Evolutionary conservation across 2,113 vertebrate species (phyloP).

Genomic region (Ondatra zibethicus): DNA sequence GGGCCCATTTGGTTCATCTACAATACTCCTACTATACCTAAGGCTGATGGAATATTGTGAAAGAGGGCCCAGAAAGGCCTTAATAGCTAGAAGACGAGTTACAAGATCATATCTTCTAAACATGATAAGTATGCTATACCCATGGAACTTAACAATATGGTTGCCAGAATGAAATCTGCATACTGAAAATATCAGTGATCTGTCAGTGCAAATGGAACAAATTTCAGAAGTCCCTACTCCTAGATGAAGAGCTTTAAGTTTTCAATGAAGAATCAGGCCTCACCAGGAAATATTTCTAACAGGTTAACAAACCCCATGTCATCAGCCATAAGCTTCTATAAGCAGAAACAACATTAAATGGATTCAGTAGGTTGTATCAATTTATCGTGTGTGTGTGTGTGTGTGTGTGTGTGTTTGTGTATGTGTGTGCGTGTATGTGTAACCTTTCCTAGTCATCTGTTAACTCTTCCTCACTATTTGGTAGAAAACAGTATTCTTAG

Average conservation of each 20-base stretch:
- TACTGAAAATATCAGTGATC: neutral
- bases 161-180: neutral
- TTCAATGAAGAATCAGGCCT: neutral
- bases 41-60: neutral
- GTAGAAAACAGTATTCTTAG: neutral
- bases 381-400: neutral
- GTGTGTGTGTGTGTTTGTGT: neutral
- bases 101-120: neutral
- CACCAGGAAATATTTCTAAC: neutral
- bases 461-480: neutral
- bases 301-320: neutral
- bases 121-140: rapidly evolving
- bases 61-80: neutral
- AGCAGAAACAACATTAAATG: neutral
- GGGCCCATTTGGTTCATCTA: too few relatives aligned
- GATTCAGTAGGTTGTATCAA: neutral
- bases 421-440: neutral
- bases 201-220: neutral
- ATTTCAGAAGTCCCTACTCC: neutral
- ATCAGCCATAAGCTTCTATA: neutral
- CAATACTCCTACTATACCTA: neutral
- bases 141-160: neutral
- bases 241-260: neutral
- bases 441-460: neutral
- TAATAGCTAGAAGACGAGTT: neutral